A percentile compares a stretch with the other conserved stretches of the same genome.
Conservation (phyloP, 2,113 vertebrate species). For the Chaetorhynchus papuensis region DNA sequence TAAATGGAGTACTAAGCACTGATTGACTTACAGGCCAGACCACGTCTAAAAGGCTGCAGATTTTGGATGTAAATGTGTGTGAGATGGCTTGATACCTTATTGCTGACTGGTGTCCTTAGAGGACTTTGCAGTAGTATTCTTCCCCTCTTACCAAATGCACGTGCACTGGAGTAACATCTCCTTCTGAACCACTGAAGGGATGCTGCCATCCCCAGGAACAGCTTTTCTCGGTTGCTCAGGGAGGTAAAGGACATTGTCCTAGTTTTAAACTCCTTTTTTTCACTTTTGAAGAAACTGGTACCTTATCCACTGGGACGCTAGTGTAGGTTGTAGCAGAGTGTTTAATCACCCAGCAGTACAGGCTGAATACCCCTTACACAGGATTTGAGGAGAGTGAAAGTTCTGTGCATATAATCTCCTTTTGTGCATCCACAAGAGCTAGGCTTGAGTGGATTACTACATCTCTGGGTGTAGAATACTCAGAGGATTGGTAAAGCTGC, state of each 20-base stretch:
- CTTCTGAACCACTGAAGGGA: fast-evolving
- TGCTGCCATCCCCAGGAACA: not conserved
- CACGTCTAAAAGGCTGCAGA: not conserved
- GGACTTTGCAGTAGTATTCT: not conserved
- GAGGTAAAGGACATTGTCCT: not conserved
- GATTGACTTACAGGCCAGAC: not conserved
- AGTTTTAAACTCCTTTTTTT: not conserved
- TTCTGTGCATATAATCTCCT: not conserved
- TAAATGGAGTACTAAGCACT: not conserved
- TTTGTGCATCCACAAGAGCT: not conserved
- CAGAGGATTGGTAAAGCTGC: not conserved
- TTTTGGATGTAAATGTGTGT: not conserved
- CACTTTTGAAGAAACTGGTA: not conserved
- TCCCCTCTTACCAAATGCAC: not conserved
- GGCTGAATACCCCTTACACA: not conserved
- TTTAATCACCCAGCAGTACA: not conserved
- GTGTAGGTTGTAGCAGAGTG: not conserved
- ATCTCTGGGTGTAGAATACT: not conserved
- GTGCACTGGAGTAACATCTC: not conserved
- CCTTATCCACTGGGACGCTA: not conserved
- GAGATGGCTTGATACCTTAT: not conserved
- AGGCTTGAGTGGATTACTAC: not conserved
- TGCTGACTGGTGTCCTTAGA: not conserved
- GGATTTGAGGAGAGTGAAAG: not conserved
- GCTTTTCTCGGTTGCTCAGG: not conserved